A percentile compares a stretch with the other conserved stretches of the same genome.
Evolutionary conservation across 2,888 invertebrate species (phyloP).

Genomic region (Pyrochroa serraticornis): DNA sequence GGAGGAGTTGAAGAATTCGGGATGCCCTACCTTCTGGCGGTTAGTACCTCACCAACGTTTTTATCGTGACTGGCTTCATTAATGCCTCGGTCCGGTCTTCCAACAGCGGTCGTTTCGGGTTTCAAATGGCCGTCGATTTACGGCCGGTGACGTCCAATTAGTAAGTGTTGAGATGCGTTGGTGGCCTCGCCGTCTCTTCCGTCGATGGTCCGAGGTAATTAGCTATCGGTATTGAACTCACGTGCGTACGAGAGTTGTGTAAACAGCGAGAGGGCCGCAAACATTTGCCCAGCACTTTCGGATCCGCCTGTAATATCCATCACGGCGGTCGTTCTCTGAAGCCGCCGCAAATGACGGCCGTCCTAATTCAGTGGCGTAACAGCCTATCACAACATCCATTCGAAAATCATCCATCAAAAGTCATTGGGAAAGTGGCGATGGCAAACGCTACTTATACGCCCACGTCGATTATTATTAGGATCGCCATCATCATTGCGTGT

Average conservation of each 20-base stretch:
- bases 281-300: slow-evolving; percentile 55
- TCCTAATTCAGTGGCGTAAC: slow-evolving; percentile 20
- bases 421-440: neutral
- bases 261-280: slow-evolving; percentile 51
- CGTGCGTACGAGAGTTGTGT: slow-evolving; percentile 46
- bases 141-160: no score
- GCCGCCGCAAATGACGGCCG: slow-evolving; percentile 20
- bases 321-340: slow-evolving; percentile 30
- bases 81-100: no score
- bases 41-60: no score
- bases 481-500: neutral
- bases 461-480: neutral
- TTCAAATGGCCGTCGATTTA: no score
- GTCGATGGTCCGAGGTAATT: slow-evolving; percentile 38
- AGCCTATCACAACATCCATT: slow-evolving; percentile 9
- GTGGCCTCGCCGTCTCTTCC: slow-evolving; percentile 4
- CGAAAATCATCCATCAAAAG: slow-evolving; percentile 11
- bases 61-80: no score
- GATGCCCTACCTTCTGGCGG: no score
- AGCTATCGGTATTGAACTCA: slow-evolving; percentile 48
- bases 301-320: slow-evolving; percentile 44
- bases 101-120: no score
- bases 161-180: no score
- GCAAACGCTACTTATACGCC: neutral
- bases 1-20: no score